Evolutionary conservation across 2,797 vertebrate species (phyloP), one percentile per base, ranked within the genome.

Genomic region (Coracias cyanogaster): DNA sequence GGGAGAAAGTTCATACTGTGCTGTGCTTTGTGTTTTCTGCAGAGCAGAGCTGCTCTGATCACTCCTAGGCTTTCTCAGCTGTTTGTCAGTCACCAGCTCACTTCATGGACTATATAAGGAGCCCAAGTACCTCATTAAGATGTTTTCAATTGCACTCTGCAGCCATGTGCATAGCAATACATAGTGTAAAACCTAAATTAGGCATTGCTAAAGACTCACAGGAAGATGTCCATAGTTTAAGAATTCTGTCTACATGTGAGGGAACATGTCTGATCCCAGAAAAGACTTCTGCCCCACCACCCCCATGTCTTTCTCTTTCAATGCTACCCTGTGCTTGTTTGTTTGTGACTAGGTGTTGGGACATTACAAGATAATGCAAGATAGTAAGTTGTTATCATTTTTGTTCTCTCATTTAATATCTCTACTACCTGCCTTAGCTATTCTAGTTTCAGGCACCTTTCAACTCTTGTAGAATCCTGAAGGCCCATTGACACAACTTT

Each of bases 81-180:
- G 89, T 96, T 93, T 92, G 95, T 93, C 94, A 96, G 90, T 93
- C 95, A 94, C 92, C 81, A 64, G 9, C 60, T 90, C 86, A 88
- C 95, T 93, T 93, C 92, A 3, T 25, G 78, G 89, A 21, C 90
- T 76, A 4, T 64, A 73, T 41, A 70, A 95, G 93, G 81, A 96
- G 83, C 64, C 81, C 81, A 82, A 93, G 55, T 69, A 95, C 81
- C 92, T 95, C 96, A 96, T 97, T 97, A 96, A 95, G 90, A 89
- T 87, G 89, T 92, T 96, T 95, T 92, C 94, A 90, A 15, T 89
- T 85, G 89, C 92, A 89, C 78, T 92, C 90, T 94, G 81, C 90
- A 95, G 64, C 74, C 83, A 79, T 0, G 1, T 84, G 83, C 67
- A 52, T 49, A 41, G 71, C 55, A 82, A 64, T 94, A 84, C 51